Percentiles rank a stretch among this genome's conserved stretches.
Conservation (phyloP, 1,140 invertebrate species). For the Penaeus indicus region DNA sequence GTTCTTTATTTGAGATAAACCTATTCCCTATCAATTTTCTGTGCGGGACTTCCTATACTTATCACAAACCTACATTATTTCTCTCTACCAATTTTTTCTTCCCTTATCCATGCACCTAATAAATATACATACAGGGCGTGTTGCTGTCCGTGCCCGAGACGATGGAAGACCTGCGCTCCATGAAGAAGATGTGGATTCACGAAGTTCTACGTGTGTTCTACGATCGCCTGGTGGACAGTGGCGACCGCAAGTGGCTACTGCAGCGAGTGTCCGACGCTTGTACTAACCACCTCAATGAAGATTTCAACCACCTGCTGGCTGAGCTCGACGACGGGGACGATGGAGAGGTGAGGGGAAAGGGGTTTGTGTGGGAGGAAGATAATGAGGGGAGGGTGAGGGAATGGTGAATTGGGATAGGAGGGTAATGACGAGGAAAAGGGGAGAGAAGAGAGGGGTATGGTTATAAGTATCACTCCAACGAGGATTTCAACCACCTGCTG, state of each 20-base stretch:
- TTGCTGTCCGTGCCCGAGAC: constrained; percentile 92
- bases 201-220: constrained; percentile 94
- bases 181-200: constrained; percentile 95
- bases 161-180: constrained; percentile 86
- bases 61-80: too few species aligned
- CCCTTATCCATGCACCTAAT: constrained; percentile 65
- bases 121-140: constrained; percentile 80
- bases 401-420: too few species aligned
- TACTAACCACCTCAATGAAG: constrained; percentile 72
- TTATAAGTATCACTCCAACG: constrained; percentile 69
- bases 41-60: too few species aligned
- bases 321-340: constrained; percentile 72
- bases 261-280: constrained; percentile 71
- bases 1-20: too few species aligned
- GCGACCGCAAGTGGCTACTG: constrained; percentile 87
- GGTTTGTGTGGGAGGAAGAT: too few species aligned
- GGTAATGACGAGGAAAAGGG: too few species aligned
- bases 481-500: constrained; percentile 75
- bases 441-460: too few species aligned
- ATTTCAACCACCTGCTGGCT: constrained; percentile 74
- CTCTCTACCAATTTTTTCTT: neutral
- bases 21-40: too few species aligned
- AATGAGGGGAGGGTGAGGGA: too few species aligned
- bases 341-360: constrained; percentile 69
- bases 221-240: constrained; percentile 88